Evolutionary conservation across 2,797 vertebrate species (phyloP), one percentile per base, ranked within the genome.

Genomic region (Rhadinocentrus ornatus): DNA sequence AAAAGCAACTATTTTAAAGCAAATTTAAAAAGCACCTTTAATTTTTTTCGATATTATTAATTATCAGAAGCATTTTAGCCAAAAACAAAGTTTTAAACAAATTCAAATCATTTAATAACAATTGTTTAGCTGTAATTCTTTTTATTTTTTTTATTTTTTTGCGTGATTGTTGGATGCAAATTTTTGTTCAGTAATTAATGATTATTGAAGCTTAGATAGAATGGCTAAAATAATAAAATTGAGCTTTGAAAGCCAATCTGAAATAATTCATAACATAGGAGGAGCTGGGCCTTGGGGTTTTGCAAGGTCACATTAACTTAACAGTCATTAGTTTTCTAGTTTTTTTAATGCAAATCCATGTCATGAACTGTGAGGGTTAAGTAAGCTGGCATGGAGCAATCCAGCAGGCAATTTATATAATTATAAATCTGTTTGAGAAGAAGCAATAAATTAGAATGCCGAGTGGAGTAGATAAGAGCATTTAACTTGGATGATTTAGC

Each of bases 361-460:
- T 48, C 37, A 57, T 26, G 15, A 57, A 64, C 37, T 46, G 32
- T 18, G 29, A 29, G 53, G 69, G 69, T 71, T 57, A 64, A 63
- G 16, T 57, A 29, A 46, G 24, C 63, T 44, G 26, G 31, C 44
- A 41, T 56, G 44, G 34, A 50, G 31, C 52, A 24, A 58, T 54
- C 55, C 41, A 39, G 46, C 34, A 59, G 35, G 61, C 35, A 35
- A 64, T 80, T 73, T 50, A 56, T 67, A 77, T 67, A 20, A 55
- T 50, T 63, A 32, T 22, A 60, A 62, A 74, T 69, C 37, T 59
- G 27, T 70, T 57, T 24, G 27, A 62, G 7, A 62, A 34, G 29
- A 34, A n/a, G 3, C 9, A 8, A 34, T 12, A 52, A 61, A 75
- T 77, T 72, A 65, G 15, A 63, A 56, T 35, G 63, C 29, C 8